phyloP scores from a whole-genome alignment of 2,113 vertebrate genomes.

The Orcinus orca region DNA sequence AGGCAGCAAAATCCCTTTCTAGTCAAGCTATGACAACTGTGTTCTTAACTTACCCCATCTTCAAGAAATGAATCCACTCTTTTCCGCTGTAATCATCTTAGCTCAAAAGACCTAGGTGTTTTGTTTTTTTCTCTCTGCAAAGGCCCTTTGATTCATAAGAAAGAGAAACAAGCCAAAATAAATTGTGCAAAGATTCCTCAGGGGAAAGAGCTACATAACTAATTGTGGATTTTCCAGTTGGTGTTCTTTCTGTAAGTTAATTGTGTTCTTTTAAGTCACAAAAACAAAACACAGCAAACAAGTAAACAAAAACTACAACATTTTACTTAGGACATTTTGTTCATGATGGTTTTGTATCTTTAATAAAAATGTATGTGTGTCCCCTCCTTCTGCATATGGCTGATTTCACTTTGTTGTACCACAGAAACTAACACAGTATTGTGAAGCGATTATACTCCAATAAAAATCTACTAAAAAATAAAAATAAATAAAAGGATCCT shows the following conservation, averaged over 20 bases:
- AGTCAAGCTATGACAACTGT: background rate
- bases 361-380: constrained; percentile 5
- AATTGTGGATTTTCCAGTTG: constrained; percentile 31
- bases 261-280: background rate
- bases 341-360: background rate
- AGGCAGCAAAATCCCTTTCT: background rate
- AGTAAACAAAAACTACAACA: background rate
- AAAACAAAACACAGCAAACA: background rate
- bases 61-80: constrained; percentile 34
- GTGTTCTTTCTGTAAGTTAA: constrained; percentile 42
- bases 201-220: constrained; percentile 14
- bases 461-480: no score
- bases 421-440: no score
- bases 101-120: background rate
- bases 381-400: no score
- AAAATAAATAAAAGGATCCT: no score
- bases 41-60: constrained; percentile 14
- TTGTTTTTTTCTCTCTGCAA: constrained; percentile 12
- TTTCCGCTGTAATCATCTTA: constrained; percentile 50
- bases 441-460: no score
- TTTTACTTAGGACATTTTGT: constrained; percentile 21
- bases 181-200: constrained; percentile 19
- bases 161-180: constrained; percentile 47
- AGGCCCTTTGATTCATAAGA: constrained; percentile 44
- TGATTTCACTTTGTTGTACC: no score